phyloP scores from a whole-genome alignment of 30 jellyfish, hydroid and myxozoan genomes.

The Phacellophora camtschatica region DNA sequence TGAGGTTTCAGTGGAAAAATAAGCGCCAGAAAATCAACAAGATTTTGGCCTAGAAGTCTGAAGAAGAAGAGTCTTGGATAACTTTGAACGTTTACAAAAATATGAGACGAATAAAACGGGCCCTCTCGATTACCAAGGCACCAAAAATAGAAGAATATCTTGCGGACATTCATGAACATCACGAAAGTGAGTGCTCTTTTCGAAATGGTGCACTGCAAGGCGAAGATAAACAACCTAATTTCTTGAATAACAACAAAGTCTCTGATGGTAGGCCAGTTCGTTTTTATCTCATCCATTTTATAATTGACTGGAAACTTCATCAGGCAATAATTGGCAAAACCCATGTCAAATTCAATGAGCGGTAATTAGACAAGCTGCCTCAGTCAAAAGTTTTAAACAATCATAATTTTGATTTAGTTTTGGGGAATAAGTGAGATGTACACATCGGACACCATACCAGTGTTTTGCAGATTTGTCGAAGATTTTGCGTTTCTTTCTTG shows the following conservation, averaged over 20 bases:
- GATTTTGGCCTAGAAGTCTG: background rate
- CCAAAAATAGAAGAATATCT: constrained; percentile 97
- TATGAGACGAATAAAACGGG: constrained; percentile 96
- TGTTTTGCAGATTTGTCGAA: too few relatives aligned
- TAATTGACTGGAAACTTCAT: too few relatives aligned
- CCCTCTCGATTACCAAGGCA: constrained; percentile 89
- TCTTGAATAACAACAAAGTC: constrained; percentile 43
- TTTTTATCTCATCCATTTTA: too few relatives aligned
- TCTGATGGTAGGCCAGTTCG: too few relatives aligned
- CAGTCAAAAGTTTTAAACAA: constrained; percentile 1
- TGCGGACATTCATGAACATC: constrained; percentile 88
- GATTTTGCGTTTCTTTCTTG: too few relatives aligned
- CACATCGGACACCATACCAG: too few relatives aligned
- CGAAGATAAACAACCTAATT: constrained; percentile 9
- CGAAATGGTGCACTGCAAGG: constrained; percentile 55
- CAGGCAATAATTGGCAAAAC: too few relatives aligned
- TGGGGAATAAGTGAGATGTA: background rate
- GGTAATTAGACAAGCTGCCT: too few relatives aligned
- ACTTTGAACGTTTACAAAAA: background rate
- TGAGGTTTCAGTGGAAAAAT: background rate
- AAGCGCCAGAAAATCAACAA: background rate
- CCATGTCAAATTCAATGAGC: too few relatives aligned
- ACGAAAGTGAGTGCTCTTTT: constrained; percentile 40
- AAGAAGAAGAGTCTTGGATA: background rate
- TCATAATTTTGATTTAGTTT: background rate